Evolutionary conservation across 2,888 invertebrate species (phyloP), one percentile per base, ranked within the genome.

Genomic region (Chymomyza fuscimana): DNA sequence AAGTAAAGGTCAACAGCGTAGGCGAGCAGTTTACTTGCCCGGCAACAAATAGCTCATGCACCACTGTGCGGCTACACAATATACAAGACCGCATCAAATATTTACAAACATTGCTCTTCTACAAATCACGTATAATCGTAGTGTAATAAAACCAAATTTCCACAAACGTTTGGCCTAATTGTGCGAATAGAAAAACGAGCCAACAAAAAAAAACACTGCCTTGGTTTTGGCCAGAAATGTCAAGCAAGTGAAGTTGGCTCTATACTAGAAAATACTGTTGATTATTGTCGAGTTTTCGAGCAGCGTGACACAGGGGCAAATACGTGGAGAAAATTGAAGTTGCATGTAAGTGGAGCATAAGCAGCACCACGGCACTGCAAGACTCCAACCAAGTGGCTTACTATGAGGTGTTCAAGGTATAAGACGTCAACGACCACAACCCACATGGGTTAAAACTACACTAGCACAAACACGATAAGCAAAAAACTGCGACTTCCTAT

Each of bases 81-180:
- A 46, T 46, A 12, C 40, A 5, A 5, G 40, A 46, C 12, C 40
- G 40, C 40, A 46, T n/a, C 4, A 52, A n/a, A 32, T 40, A 25
- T n/a, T 16, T 9, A 63, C 19, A 4, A 65, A 56, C 12, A 12
- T 46, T 46, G 12, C 40, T 46, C 40, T 46, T 46, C 40, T 73
- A 73, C 72, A 72, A 80, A 74, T 79, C 75, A 74, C 73, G 65
- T 67, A 63, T 74, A 78, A 74, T 78, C 65, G 74, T 73, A 75
- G 76, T 72, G 74, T 87, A 85, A 85, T 85, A 85, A 85, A 86
- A 77, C 73, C 77, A 82, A 79, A 88, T 88, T 86, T 84, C 87
- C 77, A 77, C 85, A 76, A 84, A 77, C 75, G 82, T 76, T 88
- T 86, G 86, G 64, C 86, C 87, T 79, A 87, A 85, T 82, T 88